Evolutionary conservation across 1,140 invertebrate genomes (phyloP).

Genomic region (Bathynomus jamesi): DNA sequence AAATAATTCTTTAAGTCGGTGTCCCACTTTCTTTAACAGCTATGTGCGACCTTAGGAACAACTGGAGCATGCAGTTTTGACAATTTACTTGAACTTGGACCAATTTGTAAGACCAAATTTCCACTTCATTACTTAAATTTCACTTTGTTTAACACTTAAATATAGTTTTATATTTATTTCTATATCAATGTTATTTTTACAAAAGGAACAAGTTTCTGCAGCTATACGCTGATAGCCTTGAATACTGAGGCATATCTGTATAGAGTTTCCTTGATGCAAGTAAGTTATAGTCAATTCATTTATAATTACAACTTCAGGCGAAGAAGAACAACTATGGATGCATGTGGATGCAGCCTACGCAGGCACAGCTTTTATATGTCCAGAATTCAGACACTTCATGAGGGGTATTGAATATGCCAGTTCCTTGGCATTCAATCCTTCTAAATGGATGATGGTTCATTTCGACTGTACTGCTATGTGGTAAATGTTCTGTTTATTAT

Average conservation of each 20-base stretch:
- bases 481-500: too few species aligned
- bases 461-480: slow-evolving; percentile 97
- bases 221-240: too few species aligned
- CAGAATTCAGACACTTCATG: slow-evolving; percentile 80
- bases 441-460: slow-evolving; percentile 96
- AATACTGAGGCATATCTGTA: too few species aligned
- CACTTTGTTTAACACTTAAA: too few species aligned
- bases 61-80: slow-evolving; percentile 93
- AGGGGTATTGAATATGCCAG: slow-evolving; percentile 80
- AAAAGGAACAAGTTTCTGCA: too few species aligned
- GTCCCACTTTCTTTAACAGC: slow-evolving; percentile 60
- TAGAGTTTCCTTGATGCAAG: too few species aligned
- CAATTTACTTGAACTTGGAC: slow-evolving; percentile 72
- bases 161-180: too few species aligned
- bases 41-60: slow-evolving; percentile 88
- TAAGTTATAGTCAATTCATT: too few species aligned
- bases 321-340: slow-evolving; percentile 63
- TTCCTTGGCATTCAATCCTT: slow-evolving; percentile 91
- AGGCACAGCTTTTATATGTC: slow-evolving; percentile 88
- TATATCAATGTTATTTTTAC: too few species aligned
- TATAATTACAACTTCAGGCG: too few species aligned
- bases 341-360: slow-evolving; percentile 91
- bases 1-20: too few species aligned
- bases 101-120: slow-evolving; percentile 58
- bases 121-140: too few species aligned